phyloP scores from a whole-genome alignment of 1,140 invertebrate genomes.

The Belonocnema kinseyi region DNA sequence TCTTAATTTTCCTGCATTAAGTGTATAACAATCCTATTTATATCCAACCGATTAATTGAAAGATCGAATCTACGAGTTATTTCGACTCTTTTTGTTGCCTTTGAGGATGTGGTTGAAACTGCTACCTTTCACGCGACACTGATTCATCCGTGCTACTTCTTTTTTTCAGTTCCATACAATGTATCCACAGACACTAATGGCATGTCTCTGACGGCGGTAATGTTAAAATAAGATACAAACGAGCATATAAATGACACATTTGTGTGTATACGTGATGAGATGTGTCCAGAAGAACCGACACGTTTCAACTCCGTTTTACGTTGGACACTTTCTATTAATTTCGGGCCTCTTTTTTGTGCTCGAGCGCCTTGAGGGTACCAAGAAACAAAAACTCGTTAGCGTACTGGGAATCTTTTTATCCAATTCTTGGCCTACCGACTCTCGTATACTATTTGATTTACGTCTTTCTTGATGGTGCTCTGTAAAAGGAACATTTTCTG shows the following conservation, averaged over 20 bases:
- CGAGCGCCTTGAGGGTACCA: conserved; percentile 8
- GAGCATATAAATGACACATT: conserved; percentile 29
- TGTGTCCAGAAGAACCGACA: conserved; percentile 22
- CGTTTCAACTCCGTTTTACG: background rate
- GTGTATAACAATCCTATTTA: no score
- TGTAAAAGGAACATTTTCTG: conserved; percentile 1
- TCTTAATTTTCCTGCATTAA: no score
- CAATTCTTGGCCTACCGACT: background rate
- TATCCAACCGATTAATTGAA: no score
- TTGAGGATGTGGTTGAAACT: background rate
- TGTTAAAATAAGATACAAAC: conserved; percentile 28
- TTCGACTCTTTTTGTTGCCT: no score
- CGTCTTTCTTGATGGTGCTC: background rate
- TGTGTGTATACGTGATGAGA: conserved; percentile 23
- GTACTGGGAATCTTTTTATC: conserved; percentile 20
- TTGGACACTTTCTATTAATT: conserved; percentile 29
- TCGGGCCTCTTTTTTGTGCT: background rate
- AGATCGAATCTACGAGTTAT: no score
- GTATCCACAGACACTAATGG: conserved; percentile 20
- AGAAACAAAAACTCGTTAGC: conserved; percentile 17
- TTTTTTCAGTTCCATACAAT: conserved; percentile 20
- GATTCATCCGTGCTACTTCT: background rate
- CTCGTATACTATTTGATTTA: conserved; percentile 2
- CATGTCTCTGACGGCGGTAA: conserved; percentile 19
- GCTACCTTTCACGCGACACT: background rate